A percentile compares a stretch with the other conserved stretches of the same genome.
phyloP scores from a whole-genome alignment of 2,888 invertebrate species.

The Watsonalla binaria region DNA sequence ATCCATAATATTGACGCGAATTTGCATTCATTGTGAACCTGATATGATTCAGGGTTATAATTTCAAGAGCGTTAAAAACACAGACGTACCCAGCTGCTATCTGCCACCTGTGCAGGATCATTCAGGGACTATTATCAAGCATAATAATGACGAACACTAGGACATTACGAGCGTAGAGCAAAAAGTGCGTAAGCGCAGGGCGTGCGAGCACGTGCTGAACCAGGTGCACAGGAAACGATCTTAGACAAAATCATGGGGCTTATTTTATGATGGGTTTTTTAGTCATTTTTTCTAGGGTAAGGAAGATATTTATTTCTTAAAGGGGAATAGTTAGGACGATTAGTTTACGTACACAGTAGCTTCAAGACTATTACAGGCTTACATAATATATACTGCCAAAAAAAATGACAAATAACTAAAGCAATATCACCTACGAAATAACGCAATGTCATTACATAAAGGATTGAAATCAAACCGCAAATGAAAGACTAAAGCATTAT shows the following conservation, averaged over 20 bases:
- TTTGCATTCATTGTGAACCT: too few relatives aligned
- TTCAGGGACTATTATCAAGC: background rate
- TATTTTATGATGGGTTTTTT: slow-evolving; percentile 6
- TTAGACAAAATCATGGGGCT: slow-evolving; percentile 18
- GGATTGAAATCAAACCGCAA: too few relatives aligned
- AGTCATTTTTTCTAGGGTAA: background rate
- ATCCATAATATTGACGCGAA: too few relatives aligned
- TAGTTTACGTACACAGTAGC: too few relatives aligned
- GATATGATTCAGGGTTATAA: too few relatives aligned
- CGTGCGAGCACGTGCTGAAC: slow-evolving; percentile 44
- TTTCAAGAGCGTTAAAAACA: background rate
- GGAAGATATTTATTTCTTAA: background rate
- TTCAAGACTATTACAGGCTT: too few relatives aligned
- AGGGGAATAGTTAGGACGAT: background rate
- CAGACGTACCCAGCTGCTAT: background rate
- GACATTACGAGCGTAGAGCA: slow-evolving; percentile 5
- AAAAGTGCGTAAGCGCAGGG: slow-evolving; percentile 15
- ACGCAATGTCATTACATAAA: too few relatives aligned
- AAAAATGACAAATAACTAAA: too few relatives aligned
- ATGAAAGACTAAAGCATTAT: too few relatives aligned
- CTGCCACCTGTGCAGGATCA: background rate
- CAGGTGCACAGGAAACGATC: slow-evolving; percentile 49
- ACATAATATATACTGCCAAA: too few relatives aligned
- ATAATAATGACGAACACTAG: background rate
- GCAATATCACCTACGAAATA: too few relatives aligned